Conservation (phyloP, 2,888 invertebrate species). For the Athalia rosae region DNA sequence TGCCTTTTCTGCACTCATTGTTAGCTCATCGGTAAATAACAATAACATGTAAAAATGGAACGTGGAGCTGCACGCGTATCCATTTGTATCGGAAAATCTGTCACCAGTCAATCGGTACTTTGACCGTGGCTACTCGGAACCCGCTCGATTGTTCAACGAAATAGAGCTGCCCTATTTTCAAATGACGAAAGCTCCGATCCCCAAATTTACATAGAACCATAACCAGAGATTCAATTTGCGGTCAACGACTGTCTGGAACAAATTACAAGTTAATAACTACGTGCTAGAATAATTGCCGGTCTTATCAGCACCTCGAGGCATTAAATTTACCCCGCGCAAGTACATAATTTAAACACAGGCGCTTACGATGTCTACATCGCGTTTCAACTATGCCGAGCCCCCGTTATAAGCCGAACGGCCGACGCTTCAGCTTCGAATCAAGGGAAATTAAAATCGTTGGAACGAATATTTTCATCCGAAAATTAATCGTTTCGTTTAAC, state of each 20-base stretch:
- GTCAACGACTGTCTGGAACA: slow-evolving; percentile 29
- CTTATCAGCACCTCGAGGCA: slow-evolving; percentile 2
- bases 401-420: background rate
- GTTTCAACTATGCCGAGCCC: background rate
- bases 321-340: background rate
- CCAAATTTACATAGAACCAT: background rate
- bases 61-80: slow-evolving; percentile 17
- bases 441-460: background rate
- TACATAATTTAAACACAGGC: background rate
- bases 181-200: background rate
- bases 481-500: slow-evolving; percentile 58
- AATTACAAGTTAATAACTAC: slow-evolving; percentile 16
- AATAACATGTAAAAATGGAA: slow-evolving; percentile 36
- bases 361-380: background rate
- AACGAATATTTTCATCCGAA: slow-evolving; percentile 51
- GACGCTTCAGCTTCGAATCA: background rate
- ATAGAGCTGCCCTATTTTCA: background rate
- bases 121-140: background rate
- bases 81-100: slow-evolving; percentile 50
- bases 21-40: slow-evolving; percentile 57
- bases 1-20: slow-evolving; percentile 44
- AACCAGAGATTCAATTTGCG: slow-evolving; percentile 14
- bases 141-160: slow-evolving; percentile 23
- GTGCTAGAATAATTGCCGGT: background rate
- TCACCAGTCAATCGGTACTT: slow-evolving; percentile 39